phyloP scores from a whole-genome alignment of 2,113 vertebrate species.

The Elachura formosa region DNA sequence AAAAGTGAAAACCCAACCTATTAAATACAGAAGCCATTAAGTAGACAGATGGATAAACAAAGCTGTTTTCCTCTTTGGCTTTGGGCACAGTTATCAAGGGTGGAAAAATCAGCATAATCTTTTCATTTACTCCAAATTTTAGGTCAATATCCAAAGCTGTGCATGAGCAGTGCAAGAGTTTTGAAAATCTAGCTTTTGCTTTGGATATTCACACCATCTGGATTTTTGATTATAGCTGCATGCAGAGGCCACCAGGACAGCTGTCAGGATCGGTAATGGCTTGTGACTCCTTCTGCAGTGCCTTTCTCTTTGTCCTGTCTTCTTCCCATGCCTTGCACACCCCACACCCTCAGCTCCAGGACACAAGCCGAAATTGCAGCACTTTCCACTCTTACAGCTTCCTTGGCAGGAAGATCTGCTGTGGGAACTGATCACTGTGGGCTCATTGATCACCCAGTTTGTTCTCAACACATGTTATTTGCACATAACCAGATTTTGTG shows the following conservation, averaged over 20 bases:
- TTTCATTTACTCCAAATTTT: background rate
- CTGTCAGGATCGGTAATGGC: background rate
- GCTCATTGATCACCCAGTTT: background rate
- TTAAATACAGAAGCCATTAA: slow-evolving; percentile 19
- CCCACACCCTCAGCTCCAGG: background rate
- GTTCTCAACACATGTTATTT: background rate
- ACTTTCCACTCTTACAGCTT: fast-evolving
- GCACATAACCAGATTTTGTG: background rate
- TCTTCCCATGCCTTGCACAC: background rate
- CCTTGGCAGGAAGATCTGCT: background rate
- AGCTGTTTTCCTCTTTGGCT: slow-evolving; percentile 15
- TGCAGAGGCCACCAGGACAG: background rate
- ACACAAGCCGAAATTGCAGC: background rate
- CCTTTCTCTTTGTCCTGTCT: background rate
- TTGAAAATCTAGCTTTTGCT: background rate
- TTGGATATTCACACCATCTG: background rate
- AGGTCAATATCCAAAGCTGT: background rate
- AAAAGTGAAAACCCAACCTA: slow-evolving; percentile 30
- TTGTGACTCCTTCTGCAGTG: background rate
- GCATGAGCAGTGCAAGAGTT: background rate
- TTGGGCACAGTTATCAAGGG: background rate
- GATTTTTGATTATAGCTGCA: background rate
- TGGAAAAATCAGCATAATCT: background rate
- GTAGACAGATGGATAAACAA: slow-evolving; percentile 44
- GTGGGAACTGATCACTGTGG: background rate